Conservation (phyloP, 2,888 invertebrate genomes). For the Coenonympha arcania region DNA sequence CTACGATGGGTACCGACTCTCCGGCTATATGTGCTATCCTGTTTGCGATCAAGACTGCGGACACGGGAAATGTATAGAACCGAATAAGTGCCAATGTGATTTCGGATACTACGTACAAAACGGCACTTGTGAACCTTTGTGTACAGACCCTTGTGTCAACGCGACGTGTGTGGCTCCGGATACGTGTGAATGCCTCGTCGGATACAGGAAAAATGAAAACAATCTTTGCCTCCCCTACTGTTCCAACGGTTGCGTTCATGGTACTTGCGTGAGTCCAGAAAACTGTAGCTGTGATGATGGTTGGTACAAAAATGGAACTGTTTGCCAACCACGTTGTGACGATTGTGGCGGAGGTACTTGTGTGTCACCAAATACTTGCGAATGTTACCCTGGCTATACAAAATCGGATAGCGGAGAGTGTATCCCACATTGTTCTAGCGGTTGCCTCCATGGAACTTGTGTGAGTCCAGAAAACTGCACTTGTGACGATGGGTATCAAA, state of each 20-base stretch:
- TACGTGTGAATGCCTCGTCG: constrained; percentile 57
- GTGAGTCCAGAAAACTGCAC: constrained; percentile 33
- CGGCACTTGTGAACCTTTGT: constrained; percentile 42
- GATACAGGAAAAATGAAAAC: constrained; percentile 40
- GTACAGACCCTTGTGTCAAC: constrained; percentile 63
- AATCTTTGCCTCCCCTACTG: constrained; percentile 37
- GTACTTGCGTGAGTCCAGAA: constrained; percentile 34
- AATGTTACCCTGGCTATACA: constrained; percentile 44
- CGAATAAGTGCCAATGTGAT: constrained; percentile 41
- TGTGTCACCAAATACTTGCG: constrained; percentile 55
- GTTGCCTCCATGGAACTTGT: constrained; percentile 33
- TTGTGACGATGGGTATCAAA: constrained; percentile 26
- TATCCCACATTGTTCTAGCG: constrained; percentile 27
- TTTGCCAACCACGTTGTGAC: constrained; percentile 9
- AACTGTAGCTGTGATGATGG: constrained; percentile 32
- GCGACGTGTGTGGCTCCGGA: constrained; percentile 65
- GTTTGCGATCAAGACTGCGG: constrained; percentile 27
- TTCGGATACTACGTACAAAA: constrained; percentile 36
- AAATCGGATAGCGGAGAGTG: constrained; percentile 19
- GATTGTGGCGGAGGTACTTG: constrained; percentile 50
- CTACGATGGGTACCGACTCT: constrained; percentile 25
- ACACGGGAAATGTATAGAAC: constrained; percentile 38
- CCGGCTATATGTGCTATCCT: constrained; percentile 25
- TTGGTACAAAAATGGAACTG: constrained; percentile 15
- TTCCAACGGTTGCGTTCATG: constrained; percentile 34